phyloP scores from a whole-genome alignment of 2,113 vertebrate genomes.

The Eclectus roratus region DNA sequence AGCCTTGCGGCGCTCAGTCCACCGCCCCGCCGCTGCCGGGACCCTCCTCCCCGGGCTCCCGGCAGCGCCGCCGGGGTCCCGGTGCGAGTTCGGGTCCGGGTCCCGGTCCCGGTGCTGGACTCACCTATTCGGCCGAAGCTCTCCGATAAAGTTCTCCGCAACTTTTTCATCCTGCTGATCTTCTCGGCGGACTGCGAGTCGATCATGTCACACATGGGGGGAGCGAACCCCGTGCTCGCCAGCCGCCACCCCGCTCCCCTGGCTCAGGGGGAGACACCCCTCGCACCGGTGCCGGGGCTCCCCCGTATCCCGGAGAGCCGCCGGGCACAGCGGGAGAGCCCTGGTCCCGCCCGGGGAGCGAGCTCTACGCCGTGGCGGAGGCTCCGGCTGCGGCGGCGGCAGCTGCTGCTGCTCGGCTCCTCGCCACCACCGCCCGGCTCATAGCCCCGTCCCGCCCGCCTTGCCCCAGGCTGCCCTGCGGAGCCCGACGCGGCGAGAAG shows the following conservation, averaged over 20 bases:
- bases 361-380: neutral
- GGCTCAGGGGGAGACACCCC: neutral
- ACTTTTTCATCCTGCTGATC: slow-evolving; percentile 95
- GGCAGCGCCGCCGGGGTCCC: neutral
- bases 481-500: neutral
- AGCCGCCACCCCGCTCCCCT: neutral
- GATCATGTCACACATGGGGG: slow-evolving; percentile 78
- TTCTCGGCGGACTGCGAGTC: slow-evolving; percentile 80
- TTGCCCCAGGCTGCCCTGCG: neutral
- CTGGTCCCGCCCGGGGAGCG: neutral
- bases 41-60: neutral
- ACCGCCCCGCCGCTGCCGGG: neutral
- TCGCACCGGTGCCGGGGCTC: neutral
- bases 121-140: slow-evolving; percentile 95
- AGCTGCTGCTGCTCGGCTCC: neutral
- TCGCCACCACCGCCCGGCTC: neutral
- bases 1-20: neutral
- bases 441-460: neutral
- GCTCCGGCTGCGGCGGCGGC: neutral
- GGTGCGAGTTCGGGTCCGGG: neutral
- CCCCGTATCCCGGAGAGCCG: neutral
- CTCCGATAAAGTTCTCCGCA: slow-evolving; percentile 96
- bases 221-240: neutral
- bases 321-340: neutral
- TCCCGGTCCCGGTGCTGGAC: neutral